phyloP scores from a whole-genome alignment of 2,113 vertebrate genomes.

The Labeo catla region DNA sequence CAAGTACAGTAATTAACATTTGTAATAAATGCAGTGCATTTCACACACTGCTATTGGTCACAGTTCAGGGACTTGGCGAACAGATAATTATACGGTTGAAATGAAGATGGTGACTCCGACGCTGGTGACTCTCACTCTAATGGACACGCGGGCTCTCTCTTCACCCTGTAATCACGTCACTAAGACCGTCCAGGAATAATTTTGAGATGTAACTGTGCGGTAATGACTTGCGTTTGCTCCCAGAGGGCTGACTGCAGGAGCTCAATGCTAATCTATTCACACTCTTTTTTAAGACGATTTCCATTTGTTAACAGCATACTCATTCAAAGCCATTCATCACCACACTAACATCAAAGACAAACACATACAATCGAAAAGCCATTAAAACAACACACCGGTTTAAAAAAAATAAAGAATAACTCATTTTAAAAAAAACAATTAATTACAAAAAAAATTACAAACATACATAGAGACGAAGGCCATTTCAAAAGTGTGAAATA shows the following conservation, averaged over 20 bases:
- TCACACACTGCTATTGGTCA: slow-evolving; percentile 5
- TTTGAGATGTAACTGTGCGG: slow-evolving; percentile 55
- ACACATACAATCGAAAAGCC: slow-evolving; percentile 27
- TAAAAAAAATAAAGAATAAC: too few species aligned
- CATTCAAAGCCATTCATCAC: slow-evolving; percentile 54
- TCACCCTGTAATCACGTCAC: slow-evolving; percentile 47
- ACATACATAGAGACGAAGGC: too few species aligned
- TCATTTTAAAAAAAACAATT: too few species aligned
- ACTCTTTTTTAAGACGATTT: slow-evolving; percentile 52
- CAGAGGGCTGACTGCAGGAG: slow-evolving; percentile 47
- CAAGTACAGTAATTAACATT: neutral
- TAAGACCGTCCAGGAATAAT: slow-evolving; percentile 62
- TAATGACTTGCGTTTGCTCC: slow-evolving; percentile 56
- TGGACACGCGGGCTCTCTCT: slow-evolving; percentile 2
- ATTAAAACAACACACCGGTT: neutral
- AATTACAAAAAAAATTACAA: too few species aligned
- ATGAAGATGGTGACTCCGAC: slow-evolving; percentile 16
- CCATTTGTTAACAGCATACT: slow-evolving; percentile 46
- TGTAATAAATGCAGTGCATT: neutral
- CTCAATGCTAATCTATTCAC: slow-evolving; percentile 56
- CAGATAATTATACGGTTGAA: slow-evolving; percentile 15
- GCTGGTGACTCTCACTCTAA: slow-evolving; percentile 32
- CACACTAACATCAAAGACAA: slow-evolving; percentile 35
- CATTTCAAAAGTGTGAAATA: neutral
- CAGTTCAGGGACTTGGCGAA: neutral